Evolutionary conservation across 2,113 vertebrate genomes (phyloP).

Genomic region (Vicugna pacos): DNA sequence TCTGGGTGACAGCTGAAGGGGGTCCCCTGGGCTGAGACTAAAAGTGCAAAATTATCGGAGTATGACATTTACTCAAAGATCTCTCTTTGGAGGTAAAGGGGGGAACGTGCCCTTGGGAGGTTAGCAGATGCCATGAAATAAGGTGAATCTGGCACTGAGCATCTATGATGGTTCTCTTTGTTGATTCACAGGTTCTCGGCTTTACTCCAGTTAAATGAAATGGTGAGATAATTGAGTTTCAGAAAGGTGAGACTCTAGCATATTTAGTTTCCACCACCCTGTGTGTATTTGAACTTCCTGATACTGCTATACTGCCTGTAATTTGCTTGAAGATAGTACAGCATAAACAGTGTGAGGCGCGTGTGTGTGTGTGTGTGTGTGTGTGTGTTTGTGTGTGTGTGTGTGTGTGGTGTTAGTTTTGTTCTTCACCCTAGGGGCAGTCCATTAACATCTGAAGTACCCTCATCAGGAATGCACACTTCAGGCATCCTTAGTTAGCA

Average conservation of each 20-base stretch:
- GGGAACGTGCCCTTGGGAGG: not conserved
- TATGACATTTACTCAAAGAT: not conserved
- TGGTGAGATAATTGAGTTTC: not conserved
- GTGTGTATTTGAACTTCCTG: not conserved
- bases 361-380: not conserved
- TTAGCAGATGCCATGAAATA: not conserved
- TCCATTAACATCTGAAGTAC: not conserved
- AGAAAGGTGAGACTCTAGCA: not conserved
- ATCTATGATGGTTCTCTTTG: not conserved
- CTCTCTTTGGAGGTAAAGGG: not conserved
- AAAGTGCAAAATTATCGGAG: not conserved
- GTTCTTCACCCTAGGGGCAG: not conserved
- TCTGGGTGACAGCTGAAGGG: not conserved
- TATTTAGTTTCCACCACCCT: not conserved
- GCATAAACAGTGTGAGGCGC: not conserved
- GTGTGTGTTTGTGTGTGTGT: not conserved
- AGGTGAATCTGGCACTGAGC: not conserved
- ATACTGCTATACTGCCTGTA: not conserved
- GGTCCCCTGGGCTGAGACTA: rapidly evolving
- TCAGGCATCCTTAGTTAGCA: not conserved
- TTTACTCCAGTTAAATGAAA: not conserved
- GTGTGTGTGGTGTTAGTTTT: not conserved
- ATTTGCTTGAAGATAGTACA: not conserved
- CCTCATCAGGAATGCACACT: not conserved
- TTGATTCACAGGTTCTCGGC: not conserved